These are phyloP conservation scores for Panonychus citri DNA, from an alignment of 1,140 invertebrate genomes.

Conservation along the genomic window DNA sequence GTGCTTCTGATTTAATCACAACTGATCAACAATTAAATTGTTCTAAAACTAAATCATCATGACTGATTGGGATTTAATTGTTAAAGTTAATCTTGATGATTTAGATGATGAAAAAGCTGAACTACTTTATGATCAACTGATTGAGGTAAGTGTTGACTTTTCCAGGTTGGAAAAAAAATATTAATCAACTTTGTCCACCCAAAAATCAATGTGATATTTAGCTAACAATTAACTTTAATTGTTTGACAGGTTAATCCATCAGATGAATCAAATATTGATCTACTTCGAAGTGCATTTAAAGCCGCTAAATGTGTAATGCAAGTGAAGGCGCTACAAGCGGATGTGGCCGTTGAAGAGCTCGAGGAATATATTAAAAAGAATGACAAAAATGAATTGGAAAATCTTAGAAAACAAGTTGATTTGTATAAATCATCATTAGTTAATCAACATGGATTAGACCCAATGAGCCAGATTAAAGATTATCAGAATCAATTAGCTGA, in stretches of 20 bases:
- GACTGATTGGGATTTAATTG: conserved; percentile 5
- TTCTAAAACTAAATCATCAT: no score
- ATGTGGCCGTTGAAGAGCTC: conserved; percentile 8
- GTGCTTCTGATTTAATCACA: no score
- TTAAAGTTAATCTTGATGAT: neutral
- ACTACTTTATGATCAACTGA: conserved; percentile 1
- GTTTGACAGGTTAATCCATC: neutral
- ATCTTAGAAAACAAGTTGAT: neutral
- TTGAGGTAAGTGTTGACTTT: neutral
- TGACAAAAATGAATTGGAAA: conserved; percentile 2
- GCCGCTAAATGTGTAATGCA: conserved; percentile 3
- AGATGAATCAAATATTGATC: neutral
- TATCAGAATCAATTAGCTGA: neutral
- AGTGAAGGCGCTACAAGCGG: conserved; percentile 4
- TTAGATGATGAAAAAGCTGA: conserved; percentile 1
- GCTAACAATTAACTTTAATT: neutral
- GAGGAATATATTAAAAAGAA: neutral
- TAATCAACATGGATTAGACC: neutral
- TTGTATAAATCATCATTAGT: neutral
- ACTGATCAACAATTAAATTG: no score
- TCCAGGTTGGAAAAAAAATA: neutral
- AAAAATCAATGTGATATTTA: neutral
- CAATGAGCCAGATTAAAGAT: neutral
- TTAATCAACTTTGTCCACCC: neutral
- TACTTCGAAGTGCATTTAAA: neutral